A percentile compares a stretch with the other conserved stretches of the same genome.
Evolutionary conservation across 2,888 invertebrate species (phyloP).

Genomic region (Cantharis rustica): DNA sequence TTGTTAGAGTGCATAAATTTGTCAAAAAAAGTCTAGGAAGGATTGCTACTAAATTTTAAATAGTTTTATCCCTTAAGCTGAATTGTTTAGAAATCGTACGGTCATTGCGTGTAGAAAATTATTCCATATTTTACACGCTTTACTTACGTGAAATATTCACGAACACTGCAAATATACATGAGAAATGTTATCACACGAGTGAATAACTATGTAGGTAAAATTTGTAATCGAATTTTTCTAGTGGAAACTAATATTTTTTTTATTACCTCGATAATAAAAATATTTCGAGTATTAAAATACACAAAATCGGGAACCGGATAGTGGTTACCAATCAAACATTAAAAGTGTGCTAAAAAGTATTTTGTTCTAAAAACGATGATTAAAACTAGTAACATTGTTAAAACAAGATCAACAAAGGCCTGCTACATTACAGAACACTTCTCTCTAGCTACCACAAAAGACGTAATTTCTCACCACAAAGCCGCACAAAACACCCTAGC

Average conservation of each 20-base stretch:
- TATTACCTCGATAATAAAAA: neutral
- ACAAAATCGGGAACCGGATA: neutral
- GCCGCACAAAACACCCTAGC: neutral
- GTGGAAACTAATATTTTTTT: neutral
- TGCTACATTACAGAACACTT: neutral
- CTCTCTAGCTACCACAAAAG: neutral
- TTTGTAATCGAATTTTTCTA: neutral
- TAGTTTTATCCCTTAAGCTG: neutral
- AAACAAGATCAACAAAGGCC: neutral
- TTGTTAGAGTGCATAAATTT: neutral
- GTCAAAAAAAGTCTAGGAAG: neutral
- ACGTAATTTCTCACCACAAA: neutral
- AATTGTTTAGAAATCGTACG: conserved; percentile 10
- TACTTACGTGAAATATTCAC: conserved; percentile 17
- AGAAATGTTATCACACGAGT: conserved; percentile 20
- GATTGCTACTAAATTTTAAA: neutral
- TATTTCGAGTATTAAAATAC: neutral
- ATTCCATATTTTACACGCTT: conserved; percentile 26
- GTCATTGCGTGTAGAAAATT: conserved; percentile 18
- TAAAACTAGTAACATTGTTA: neutral
- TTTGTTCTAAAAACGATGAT: neutral
- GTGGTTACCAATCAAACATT: neutral
- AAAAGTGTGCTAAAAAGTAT: neutral
- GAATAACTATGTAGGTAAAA: conserved; percentile 25
- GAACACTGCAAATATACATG: conserved; percentile 14